Evolutionary conservation across 2,888 invertebrate genomes (phyloP).

Genomic region (Caenorhabditis panamensis): DNA sequence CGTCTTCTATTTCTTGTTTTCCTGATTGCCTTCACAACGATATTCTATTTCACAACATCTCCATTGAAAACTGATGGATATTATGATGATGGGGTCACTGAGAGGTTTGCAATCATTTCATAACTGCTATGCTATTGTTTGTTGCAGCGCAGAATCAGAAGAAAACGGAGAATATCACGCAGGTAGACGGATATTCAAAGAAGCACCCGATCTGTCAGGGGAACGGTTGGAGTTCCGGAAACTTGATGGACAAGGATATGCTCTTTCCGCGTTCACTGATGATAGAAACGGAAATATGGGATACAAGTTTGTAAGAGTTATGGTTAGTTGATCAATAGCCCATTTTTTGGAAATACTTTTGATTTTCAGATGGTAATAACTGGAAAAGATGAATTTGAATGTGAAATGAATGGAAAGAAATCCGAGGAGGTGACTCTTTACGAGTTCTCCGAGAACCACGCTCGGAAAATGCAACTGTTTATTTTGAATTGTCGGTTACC

Average conservation of each 20-base stretch:
- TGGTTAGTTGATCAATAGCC: slow-evolving; percentile 24
- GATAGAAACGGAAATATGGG: slow-evolving; percentile 66
- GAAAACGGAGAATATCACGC: neutral
- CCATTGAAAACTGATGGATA: neutral
- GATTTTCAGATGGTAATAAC: slow-evolving; percentile 33
- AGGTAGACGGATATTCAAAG: slow-evolving; percentile 18
- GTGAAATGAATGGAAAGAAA: slow-evolving; percentile 29
- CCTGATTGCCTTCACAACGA: neutral
- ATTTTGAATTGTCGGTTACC: slow-evolving; percentile 64
- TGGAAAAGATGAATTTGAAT: slow-evolving; percentile 21
- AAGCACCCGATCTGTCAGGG: slow-evolving; percentile 16
- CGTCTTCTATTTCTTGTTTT: slow-evolving; percentile 1
- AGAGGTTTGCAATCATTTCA: neutral
- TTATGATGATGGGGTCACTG: slow-evolving; percentile 15
- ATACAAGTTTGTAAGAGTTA: slow-evolving; percentile 52
- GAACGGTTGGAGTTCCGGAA: slow-evolving; percentile 37
- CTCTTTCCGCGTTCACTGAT: slow-evolving; percentile 42
- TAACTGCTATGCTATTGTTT: neutral
- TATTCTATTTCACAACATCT: neutral
- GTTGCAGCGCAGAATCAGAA: slow-evolving; percentile 4
- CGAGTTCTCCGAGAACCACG: slow-evolving; percentile 68
- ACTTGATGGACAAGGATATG: slow-evolving; percentile 32
- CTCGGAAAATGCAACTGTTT: slow-evolving; percentile 48
- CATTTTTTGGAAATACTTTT: neutral
- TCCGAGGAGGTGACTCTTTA: slow-evolving; percentile 40